Evolutionary conservation across 2,797 vertebrate species (phyloP), one percentile per base, ranked within the genome.

Genomic region (Oreochromis grahami): DNA sequence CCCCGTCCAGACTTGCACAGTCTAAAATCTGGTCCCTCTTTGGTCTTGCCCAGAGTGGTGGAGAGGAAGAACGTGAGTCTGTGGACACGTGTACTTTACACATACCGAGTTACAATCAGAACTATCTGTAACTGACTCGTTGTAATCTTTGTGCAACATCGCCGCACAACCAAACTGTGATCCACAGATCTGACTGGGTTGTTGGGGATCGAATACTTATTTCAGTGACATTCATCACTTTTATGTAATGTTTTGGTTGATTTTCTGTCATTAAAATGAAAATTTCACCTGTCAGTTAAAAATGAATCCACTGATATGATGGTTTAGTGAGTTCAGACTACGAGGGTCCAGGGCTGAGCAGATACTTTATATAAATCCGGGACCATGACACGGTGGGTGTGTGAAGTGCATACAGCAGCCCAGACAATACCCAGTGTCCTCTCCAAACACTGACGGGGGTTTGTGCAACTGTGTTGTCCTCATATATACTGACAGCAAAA

Each of bases 231-330:
- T 34, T 60, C 19, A 34, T 34, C 15, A 60, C 5, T 19, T 60
- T 19, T 60, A 11, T 34, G 9, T 10, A 11, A 38, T 38, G 29
- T 34, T 60, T 34, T 60, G 9, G 56, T 60, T 60, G 29, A 34
- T 34, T 60, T 60, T 60, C 9, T 2, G 1, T 60, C 26, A 34
- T 0, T 60, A 60, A 60, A 19, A 58, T 34, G 2, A 0, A 58
- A 34, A 19, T 34, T 60, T 29, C 9, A 41, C 0, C 63, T 15
- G 36, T 24, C 36, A 41, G 5, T 68, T 68, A 41, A 41, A 41
- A 41, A 24, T 3, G 8, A 9, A 43, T 68, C 8, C 0, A 43
- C 0, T 26, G 38, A 70, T 70, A 26, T 45, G 41, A 45, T 45
- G 21, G 3, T 45, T 70, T 45, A 11, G 8, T 17, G 21, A 45